Base-by-base conservation (phyloP, 2,113 vertebrate species). In the Glaucomys volans region DNA sequence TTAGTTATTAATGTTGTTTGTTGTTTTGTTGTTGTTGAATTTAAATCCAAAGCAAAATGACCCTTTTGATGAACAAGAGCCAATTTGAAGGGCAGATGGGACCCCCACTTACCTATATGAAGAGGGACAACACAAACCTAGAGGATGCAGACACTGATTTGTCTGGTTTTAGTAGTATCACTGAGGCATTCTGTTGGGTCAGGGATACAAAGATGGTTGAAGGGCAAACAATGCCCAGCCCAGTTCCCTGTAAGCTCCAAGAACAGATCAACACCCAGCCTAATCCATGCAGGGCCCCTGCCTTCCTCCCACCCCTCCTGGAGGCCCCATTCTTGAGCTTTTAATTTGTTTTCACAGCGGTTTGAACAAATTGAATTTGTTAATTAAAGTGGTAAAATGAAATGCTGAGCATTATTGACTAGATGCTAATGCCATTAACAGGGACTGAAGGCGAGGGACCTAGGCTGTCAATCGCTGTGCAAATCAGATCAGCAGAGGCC, bases 311-410 rank as follows among this genome's bases (percentile, higher is more conserved):
- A 62, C 67, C 50, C n/a, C 87, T 94, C 88, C 93, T 80, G 26
- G 80, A 95, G 81, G 94, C 93, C 95, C 90, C 71, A 76, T 91
- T 97, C 92, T 95, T 99, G 98, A 98, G 99, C 99, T 99, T 99
- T 99, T 99, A 99, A 99, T 99, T 99, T 99, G 99, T 99, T 99
- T 99, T 99, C 99, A 99, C 99, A 99, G 99, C 94, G 85, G 99
- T 99, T 99, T 98, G 98, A 99, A 99, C 99, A 99, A 99, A 99
- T 99, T 99, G 98, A 99, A 99, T 99, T 99, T 99, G 99, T 99
- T 99, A 99, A 99, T 99, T 99, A 99, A 99, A 99, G 99, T 99
- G 98, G 99, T 99, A 99, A 99, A 99, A 99, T 99, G 99, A 99
- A 99, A 99, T 99, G 99, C 99, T 99, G 99, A 99, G 99, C 99